Evolutionary conservation across 2,888 invertebrate genomes (phyloP), one percentile per base, ranked within the genome.

Genomic region (Cryptosula pallasiana): DNA sequence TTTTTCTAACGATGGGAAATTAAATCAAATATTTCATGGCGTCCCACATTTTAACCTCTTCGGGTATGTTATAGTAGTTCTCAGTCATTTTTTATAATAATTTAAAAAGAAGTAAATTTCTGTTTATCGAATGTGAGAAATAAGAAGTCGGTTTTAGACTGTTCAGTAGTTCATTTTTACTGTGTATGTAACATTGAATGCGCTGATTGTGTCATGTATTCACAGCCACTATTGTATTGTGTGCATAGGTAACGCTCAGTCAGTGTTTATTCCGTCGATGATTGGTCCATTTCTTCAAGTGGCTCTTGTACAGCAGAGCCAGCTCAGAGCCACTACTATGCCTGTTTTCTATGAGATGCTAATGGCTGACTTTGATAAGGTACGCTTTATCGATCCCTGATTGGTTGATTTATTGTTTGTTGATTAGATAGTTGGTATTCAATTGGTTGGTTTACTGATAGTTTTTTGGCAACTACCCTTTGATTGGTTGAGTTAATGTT

Each of bases 271-370:
- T 76, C 94, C 95, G 0, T 91, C 91, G 0, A 93, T 96, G 89
- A 94, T 96, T 5, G 95, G 95, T 0, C 95, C 94, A 0, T 92
- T 96, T 78, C 87, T 97, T 57, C 94, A 95, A 86, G 94, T 96
- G 1, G 95, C 95, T 0, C 87, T 96, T 36, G 94, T 96, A 2
- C 92, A 92, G 0, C 93, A 94, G 80, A 89, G 89, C 54, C 91
- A 92, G 76, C 84, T 97, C 5, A 88, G 96, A 0, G 91, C 93
- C 77, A 93, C 94, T 0, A 95, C 95, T 0, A 86, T 96, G 16
- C 93, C 94, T 5, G 94, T 96, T 63, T 92, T 96, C 78, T 95
- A 94, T 79, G 94, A 95, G 78, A 92, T 97, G 89, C 95, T 97
- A 0, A 89, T 92, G 0, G 94, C 94, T 0, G 92, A 93, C 76